A percentile compares a stretch with the other conserved stretches of the same genome.
phyloP scores from a whole-genome alignment of 2,888 invertebrate genomes.

The Halocaridina rubra region DNA sequence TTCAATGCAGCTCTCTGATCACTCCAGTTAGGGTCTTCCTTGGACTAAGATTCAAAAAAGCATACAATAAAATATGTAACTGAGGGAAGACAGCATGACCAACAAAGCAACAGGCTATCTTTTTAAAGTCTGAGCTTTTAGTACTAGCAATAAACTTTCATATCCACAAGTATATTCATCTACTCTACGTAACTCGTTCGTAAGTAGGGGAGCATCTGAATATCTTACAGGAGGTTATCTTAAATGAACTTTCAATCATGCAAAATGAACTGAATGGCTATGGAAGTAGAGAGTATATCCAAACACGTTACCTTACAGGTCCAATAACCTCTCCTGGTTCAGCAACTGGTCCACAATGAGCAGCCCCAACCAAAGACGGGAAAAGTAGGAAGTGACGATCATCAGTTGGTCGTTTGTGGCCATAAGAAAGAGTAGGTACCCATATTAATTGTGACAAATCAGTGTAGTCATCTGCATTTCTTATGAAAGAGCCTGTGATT shows the following conservation, averaged over 20 bases:
- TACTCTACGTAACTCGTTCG: no score
- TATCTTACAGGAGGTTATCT: no score
- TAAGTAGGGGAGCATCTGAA: no score
- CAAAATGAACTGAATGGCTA: no score
- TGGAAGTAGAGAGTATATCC: background rate
- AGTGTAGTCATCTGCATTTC: slow-evolving; percentile 54
- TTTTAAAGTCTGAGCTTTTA: no score
- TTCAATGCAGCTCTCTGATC: slow-evolving; percentile 52
- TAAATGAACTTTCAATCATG: no score
- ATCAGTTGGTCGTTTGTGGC: slow-evolving; percentile 4
- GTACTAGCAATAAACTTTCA: no score
- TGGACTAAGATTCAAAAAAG: slow-evolving; percentile 10
- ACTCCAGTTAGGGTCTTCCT: slow-evolving; percentile 54
- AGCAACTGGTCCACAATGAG: slow-evolving; percentile 50
- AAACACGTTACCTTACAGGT: slow-evolving; percentile 50
- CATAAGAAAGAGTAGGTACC: slow-evolving; percentile 54
- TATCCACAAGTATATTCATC: no score
- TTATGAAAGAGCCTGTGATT: background rate
- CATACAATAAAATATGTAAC: no score
- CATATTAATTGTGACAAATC: slow-evolving; percentile 42
- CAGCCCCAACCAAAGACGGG: slow-evolving; percentile 53
- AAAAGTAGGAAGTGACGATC: slow-evolving; percentile 34
- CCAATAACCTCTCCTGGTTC: slow-evolving; percentile 53
- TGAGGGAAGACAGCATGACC: no score
- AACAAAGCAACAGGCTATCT: no score